Percentiles rank a stretch among this genome's conserved stretches.
Evolutionary conservation across 2,888 invertebrate genomes (phyloP).

Genomic region (Beris chalybata): DNA sequence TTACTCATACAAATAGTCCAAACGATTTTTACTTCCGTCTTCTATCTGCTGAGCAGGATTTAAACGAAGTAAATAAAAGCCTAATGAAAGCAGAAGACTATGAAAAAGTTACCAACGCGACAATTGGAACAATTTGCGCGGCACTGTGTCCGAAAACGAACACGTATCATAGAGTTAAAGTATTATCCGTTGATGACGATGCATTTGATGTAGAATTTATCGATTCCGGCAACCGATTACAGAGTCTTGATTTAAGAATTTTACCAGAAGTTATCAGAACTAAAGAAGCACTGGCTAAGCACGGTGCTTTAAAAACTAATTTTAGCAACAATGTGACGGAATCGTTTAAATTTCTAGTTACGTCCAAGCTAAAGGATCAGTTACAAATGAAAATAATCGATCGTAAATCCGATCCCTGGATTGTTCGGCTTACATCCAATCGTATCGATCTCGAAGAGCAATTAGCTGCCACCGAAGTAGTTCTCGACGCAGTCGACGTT

Average conservation of each 20-base stretch:
- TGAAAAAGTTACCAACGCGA: slow-evolving; percentile 31
- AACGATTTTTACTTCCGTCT: slow-evolving; percentile 78
- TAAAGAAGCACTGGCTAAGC: slow-evolving; percentile 62
- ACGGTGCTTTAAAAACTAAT: slow-evolving; percentile 64
- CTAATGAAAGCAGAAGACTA: slow-evolving; percentile 36
- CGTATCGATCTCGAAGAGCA: slow-evolving; percentile 3
- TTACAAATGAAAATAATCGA: slow-evolving; percentile 13
- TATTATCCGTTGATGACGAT: slow-evolving; percentile 73
- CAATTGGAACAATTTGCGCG: slow-evolving; percentile 64
- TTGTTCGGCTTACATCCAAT: background rate
- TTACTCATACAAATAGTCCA: slow-evolving; percentile 73
- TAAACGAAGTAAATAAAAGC: slow-evolving; percentile 60
- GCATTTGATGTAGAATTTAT: slow-evolving; percentile 48
- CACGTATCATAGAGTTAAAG: slow-evolving; percentile 63
- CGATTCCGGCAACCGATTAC: slow-evolving; percentile 65
- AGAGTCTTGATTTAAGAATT: slow-evolving; percentile 61
- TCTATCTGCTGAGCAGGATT: slow-evolving; percentile 60
- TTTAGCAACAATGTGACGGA: slow-evolving; percentile 50
- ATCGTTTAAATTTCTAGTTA: slow-evolving; percentile 1
- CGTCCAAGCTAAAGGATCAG: background rate
- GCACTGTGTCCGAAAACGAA: slow-evolving; percentile 77
- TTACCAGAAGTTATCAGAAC: slow-evolving; percentile 63
- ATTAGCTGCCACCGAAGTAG: slow-evolving; percentile 1
- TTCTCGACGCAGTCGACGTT: slow-evolving; percentile 37
- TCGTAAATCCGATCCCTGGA: background rate